These are phyloP conservation scores for Dendrolimus punctatus DNA, from an alignment of 1,140 invertebrate species.

Conservation along the genomic window DNA sequence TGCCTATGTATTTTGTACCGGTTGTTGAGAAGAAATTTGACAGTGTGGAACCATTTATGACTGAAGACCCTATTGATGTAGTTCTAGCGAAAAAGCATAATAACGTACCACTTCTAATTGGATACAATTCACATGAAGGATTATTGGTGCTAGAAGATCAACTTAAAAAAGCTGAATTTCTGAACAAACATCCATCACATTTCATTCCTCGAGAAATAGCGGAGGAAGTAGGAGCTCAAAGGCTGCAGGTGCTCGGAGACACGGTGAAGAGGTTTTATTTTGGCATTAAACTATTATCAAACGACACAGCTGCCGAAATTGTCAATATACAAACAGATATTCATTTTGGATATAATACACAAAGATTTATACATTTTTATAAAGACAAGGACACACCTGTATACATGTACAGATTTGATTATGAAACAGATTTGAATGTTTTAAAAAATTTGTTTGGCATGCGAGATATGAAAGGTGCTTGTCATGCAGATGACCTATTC, in stretches of 20 bases:
- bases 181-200: conserved; percentile 42
- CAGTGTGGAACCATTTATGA: conserved; percentile 46
- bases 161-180: conserved; percentile 34
- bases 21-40: conserved; percentile 60
- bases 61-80: conserved; percentile 45
- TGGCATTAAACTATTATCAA: conserved; percentile 39
- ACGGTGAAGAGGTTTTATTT: conserved; percentile 68
- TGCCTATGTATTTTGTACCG: conserved; percentile 59
- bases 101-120: conserved; percentile 75
- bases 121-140: conserved; percentile 74
- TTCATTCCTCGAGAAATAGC: conserved; percentile 51
- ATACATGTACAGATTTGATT: conserved; percentile 71
- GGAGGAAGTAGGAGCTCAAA: conserved; percentile 24
- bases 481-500: conserved; percentile 77
- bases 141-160: conserved; percentile 45
- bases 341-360: conserved; percentile 48
- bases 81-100: conserved; percentile 53
- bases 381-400: conserved; percentile 25
- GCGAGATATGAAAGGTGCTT: conserved; percentile 59
- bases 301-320: conserved; percentile 27
- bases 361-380: conserved; percentile 51
- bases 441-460: conserved; percentile 31
- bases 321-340: conserved; percentile 45
- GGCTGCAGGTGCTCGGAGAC: conserved; percentile 42
- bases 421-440: conserved; percentile 50